Evolutionary conservation across 2,888 invertebrate species (phyloP).

Genomic region (Ennomos fuscantarius): DNA sequence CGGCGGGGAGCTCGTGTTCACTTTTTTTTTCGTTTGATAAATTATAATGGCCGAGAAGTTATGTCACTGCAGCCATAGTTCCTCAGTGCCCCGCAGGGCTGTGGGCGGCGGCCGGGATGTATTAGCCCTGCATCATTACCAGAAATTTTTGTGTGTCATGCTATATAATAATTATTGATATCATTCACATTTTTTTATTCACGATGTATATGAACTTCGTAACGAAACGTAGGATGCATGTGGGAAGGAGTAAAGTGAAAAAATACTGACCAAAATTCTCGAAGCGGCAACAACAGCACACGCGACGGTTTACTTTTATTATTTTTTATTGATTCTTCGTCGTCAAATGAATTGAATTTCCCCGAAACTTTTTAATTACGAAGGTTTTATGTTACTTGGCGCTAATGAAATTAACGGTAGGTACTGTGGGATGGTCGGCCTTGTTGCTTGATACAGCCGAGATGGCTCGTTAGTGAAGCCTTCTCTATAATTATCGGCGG

Average conservation of each 20-base stretch:
- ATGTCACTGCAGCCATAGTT: constrained; percentile 61
- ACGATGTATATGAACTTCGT: constrained; percentile 14
- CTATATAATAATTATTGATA: constrained; percentile 62
- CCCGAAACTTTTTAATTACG: constrained; percentile 39
- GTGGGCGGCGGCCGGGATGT: constrained; percentile 56
- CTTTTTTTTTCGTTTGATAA: constrained; percentile 72
- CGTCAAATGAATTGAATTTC: constrained; percentile 33
- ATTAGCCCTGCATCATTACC: constrained; percentile 59
- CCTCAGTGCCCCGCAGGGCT: constrained; percentile 53
- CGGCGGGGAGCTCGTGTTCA: constrained; percentile 69
- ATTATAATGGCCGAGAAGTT: constrained; percentile 75
- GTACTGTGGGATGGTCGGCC: constrained; percentile 40
- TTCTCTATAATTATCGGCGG: constrained; percentile 69
- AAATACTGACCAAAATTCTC: constrained; percentile 11
- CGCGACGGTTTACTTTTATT: constrained; percentile 16
- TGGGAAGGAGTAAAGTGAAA: constrained; percentile 23
- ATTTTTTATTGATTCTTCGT: constrained; percentile 14
- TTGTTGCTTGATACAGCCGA: constrained; percentile 44
- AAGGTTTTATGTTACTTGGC: constrained; percentile 31
- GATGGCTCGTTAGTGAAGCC: constrained; percentile 67
- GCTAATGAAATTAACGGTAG: constrained; percentile 50
- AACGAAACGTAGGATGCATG: constrained; percentile 18
- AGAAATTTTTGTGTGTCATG: constrained; percentile 77
- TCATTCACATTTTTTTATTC: constrained; percentile 48
- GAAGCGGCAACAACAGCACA: not conserved